These are phyloP conservation scores for Euplagia quadripunctaria DNA, from an alignment of 2,888 invertebrate genomes.

Conservation along the genomic window DNA sequence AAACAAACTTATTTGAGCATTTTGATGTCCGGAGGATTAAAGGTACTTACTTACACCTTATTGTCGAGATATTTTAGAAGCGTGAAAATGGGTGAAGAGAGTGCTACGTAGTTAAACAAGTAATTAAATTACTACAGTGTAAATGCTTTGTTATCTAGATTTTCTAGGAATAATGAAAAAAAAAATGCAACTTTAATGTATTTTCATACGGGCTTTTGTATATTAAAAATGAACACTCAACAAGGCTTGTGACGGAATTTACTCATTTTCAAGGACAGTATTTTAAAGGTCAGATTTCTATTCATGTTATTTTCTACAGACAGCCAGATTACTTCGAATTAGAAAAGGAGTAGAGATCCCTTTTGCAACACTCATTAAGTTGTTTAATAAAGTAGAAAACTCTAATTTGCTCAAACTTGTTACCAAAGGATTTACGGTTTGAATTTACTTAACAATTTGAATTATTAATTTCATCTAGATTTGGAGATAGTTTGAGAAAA, in stretches of 20 bases:
- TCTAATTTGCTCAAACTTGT: conserved; percentile 18
- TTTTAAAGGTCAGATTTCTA: not conserved
- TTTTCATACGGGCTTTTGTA: not conserved
- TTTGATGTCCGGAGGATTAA: conserved; percentile 28
- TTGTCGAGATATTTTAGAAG: conserved; percentile 21
- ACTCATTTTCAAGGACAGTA: not conserved
- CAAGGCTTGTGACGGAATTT: not conserved
- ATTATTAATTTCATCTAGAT: conserved; percentile 13
- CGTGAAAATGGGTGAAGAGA: conserved; percentile 1
- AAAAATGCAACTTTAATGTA: not conserved
- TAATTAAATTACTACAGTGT: conserved; percentile 5
- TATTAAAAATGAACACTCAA: not conserved
- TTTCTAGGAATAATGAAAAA: conserved; percentile 1
- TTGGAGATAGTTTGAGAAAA: not conserved
- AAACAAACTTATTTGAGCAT: conserved; percentile 34
- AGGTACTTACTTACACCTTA: conserved; percentile 16
- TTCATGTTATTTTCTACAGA: not conserved
- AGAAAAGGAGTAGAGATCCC: conserved; percentile 23
- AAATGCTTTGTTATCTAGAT: conserved; percentile 5
- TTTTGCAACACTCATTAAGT: conserved; percentile 31
- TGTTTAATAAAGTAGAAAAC: conserved; percentile 20
- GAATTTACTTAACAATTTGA: conserved; percentile 16
- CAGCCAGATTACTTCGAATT: conserved; percentile 21
- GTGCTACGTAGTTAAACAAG: conserved; percentile 12
- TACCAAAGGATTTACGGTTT: conserved; percentile 18